Evolutionary conservation across 1,140 invertebrate genomes (phyloP).

Genomic region (Calephelis virginiensis): DNA sequence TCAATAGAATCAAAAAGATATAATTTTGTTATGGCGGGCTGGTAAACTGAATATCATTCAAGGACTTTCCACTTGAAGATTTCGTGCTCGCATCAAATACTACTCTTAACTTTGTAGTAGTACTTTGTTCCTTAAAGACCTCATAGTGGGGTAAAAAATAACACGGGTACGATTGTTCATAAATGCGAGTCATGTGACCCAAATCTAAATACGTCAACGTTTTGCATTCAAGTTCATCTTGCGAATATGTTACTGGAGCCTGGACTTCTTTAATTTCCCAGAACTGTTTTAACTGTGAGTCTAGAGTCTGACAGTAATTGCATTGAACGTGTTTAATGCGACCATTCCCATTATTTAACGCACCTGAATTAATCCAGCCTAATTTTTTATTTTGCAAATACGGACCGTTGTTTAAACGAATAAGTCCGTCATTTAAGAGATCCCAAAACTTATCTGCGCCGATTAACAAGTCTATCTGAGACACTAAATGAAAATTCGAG

Average conservation of each 20-base stretch:
- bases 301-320: no score
- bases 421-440: conserved; percentile 19
- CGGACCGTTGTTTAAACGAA: conserved; percentile 29
- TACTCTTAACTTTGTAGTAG: conserved; percentile 28
- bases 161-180: conserved; percentile 8
- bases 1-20: conserved; percentile 21
- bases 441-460: conserved; percentile 36
- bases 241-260: conserved; percentile 7
- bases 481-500: not conserved
- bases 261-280: conserved; percentile 38
- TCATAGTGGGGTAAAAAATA: conserved; percentile 32
- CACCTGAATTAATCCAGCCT: conserved; percentile 31
- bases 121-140: conserved; percentile 21
- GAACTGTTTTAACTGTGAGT: conserved; percentile 22
- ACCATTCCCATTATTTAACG: not conserved
- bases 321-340: no score
- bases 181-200: conserved; percentile 38
- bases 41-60: conserved; percentile 29
- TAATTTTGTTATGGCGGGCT: conserved; percentile 26
- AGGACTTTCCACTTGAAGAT: conserved; percentile 18
- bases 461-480: conserved; percentile 27
- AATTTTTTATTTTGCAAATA: conserved; percentile 31
- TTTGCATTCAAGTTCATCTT: conserved; percentile 30
- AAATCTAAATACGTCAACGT: conserved; percentile 30
- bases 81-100: conserved; percentile 29